phyloP scores from a whole-genome alignment of 2,888 invertebrate genomes.

The Cryptocephalus moraei region DNA sequence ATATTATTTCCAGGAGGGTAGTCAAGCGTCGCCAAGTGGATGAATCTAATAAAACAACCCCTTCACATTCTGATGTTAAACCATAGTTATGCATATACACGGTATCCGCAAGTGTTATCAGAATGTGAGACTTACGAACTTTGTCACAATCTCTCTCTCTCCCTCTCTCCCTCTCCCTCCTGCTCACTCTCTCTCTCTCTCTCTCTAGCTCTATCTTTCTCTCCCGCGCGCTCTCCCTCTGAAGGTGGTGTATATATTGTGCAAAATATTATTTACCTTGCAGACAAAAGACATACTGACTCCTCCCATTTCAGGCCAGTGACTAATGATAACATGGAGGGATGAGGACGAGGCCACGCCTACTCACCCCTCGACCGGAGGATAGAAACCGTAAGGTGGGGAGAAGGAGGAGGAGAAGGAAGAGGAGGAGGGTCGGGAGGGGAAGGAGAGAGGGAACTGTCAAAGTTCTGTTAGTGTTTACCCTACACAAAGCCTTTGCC shows the following conservation, averaged over 20 bases:
- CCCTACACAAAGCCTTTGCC: too few species aligned
- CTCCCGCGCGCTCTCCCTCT: conserved; percentile 13
- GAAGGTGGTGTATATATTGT: conserved; percentile 55
- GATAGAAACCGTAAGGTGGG: too few species aligned
- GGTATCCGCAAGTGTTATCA: conserved; percentile 26
- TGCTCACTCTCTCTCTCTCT: conserved; percentile 25
- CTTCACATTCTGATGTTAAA: conserved; percentile 35
- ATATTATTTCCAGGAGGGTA: conserved; percentile 32
- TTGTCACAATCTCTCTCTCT: conserved; percentile 33
- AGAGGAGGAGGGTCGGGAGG: too few species aligned
- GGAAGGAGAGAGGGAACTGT: too few species aligned
- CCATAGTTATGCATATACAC: conserved; percentile 35
- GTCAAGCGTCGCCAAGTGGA: conserved; percentile 32
- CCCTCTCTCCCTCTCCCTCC: too few species aligned
- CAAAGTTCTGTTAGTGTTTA: too few species aligned
- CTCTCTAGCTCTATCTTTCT: too few species aligned
- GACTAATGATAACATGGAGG: conserved; percentile 38
- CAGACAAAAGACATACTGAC: conserved; percentile 40
- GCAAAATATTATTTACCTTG: conserved; percentile 65
- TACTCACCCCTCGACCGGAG: conserved; percentile 8
- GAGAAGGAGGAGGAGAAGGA: too few species aligned
- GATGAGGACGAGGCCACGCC: conserved; percentile 24
- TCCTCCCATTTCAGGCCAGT: conserved; percentile 38
- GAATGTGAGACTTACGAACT: conserved; percentile 20
- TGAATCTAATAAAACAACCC: conserved; percentile 34